Conservation (phyloP, 2,797 vertebrate species). For the Sciurus carolinensis region DNA sequence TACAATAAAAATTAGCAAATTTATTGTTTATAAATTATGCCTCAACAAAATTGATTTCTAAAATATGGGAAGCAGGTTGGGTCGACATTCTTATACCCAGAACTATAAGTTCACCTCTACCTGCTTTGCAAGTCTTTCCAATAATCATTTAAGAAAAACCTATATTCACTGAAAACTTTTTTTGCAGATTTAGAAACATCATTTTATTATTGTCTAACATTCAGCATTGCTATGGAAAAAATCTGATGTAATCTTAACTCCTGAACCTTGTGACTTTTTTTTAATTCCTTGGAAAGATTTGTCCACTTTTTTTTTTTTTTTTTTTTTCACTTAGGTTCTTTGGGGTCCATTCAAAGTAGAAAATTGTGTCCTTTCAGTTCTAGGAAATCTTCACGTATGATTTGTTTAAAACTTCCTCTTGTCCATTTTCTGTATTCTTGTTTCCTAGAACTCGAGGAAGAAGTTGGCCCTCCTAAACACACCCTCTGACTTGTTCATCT, state of each 20-base stretch:
- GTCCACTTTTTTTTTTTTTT: background rate
- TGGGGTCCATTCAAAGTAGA: background rate
- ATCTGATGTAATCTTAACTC: background rate
- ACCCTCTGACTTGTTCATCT: background rate
- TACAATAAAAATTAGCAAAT: background rate
- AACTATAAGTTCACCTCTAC: background rate
- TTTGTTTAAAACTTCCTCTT: constrained; percentile 3
- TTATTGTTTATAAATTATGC: background rate
- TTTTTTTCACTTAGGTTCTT: background rate
- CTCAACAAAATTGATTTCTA: constrained; percentile 32
- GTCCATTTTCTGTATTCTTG: background rate
- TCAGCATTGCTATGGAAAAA: constrained; percentile 21
- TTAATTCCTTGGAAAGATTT: background rate
- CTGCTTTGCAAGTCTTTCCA: background rate
- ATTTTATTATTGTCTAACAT: background rate
- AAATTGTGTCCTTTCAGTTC: background rate
- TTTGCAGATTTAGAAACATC: background rate
- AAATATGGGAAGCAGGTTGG: background rate
- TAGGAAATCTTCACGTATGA: background rate
- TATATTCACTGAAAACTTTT: constrained; percentile 10
- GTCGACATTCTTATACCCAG: background rate
- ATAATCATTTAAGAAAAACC: background rate
- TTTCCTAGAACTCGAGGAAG: background rate
- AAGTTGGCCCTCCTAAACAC: background rate
- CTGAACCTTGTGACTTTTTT: background rate